Base-by-base conservation (phyloP, 2,888 invertebrate species). In the Mimachlamys varia region DNA sequence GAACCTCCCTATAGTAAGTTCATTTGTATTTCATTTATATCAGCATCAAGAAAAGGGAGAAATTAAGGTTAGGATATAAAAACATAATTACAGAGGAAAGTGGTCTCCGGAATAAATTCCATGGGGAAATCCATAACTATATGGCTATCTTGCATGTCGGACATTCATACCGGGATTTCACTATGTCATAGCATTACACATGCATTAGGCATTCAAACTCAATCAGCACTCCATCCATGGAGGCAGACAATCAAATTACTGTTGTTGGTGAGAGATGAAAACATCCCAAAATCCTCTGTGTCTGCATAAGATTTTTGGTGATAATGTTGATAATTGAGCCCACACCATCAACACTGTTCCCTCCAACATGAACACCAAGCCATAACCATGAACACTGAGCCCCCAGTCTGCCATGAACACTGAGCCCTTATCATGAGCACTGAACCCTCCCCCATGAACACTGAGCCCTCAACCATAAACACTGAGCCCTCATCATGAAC, bases 21-120 rank as follows among this genome's bases (percentile, higher is more conserved):
- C 58, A 58, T 76, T 76, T 76, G 33, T 33, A 33, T n/a, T 62
- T 19, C 62, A 62, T 22, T n/a, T 62, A 62, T 33, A 33, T 76
- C 76, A 76, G 76, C 76, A 76, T 76, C 76, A 76, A 33, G 76
- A 44, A 44, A 44, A 44, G 27, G 27, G 33, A 27, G 33, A 33
- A 76, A 33, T 4, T 19, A 1, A 58, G 22, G 76, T 3, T 76
- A 19, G 27, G 76, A 0, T 27, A 22, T 27, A 22, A 76, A 27
- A 33, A 76, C 76, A 27, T 76, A 33, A 76, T 76, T 76, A 76
- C 15, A 76, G 76, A 76, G 76, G 76, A 76, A 76, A 76, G 76
- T 76, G 27, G 76, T 22, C 76, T 27, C 76, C 33, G 17, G 33
- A 10, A 33, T 76, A 0, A 76, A 22, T 10, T 76, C 76, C 76